Evolutionary conservation across 1,140 invertebrate genomes (phyloP).

Genomic region (Samia ricini): DNA sequence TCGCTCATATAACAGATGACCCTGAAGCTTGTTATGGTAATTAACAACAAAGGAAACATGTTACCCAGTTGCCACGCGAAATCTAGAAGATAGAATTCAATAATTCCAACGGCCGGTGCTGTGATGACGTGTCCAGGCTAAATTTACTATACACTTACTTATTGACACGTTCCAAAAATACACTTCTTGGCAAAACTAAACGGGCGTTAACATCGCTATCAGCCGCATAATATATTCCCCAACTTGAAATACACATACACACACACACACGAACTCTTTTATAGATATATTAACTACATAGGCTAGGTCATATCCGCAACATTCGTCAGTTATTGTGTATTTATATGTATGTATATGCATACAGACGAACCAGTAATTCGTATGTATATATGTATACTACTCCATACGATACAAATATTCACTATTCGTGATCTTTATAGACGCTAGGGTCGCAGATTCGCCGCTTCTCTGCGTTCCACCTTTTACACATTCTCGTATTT

Average conservation of each 20-base stretch:
- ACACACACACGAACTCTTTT: too few species aligned
- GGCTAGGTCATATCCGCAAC: slow-evolving; percentile 27
- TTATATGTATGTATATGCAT: slow-evolving; percentile 28
- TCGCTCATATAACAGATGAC: slow-evolving; percentile 18
- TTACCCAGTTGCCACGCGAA: slow-evolving; percentile 18
- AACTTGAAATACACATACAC: slow-evolving; percentile 32
- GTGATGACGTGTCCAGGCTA: slow-evolving; percentile 53
- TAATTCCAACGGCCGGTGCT: slow-evolving; percentile 37
- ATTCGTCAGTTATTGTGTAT: slow-evolving; percentile 23
- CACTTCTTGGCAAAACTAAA: slow-evolving; percentile 71
- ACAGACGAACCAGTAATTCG: not conserved
- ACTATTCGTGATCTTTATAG: not conserved
- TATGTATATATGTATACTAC: not conserved
- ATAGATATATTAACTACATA: slow-evolving; percentile 30
- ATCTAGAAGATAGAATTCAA: slow-evolving; percentile 37
- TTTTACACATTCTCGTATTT: not conserved
- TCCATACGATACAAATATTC: not conserved
- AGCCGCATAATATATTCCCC: slow-evolving; percentile 57
- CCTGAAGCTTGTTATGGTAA: slow-evolving; percentile 21
- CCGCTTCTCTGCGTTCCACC: not conserved
- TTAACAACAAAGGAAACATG: slow-evolving; percentile 25
- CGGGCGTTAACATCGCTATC: slow-evolving; percentile 67
- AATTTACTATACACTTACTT: slow-evolving; percentile 70
- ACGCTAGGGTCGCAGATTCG: not conserved
- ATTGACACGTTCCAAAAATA: slow-evolving; percentile 76